A percentile compares a stretch with the other conserved stretches of the same genome.
These are phyloP conservation scores for Cepaea hortensis DNA, from an alignment of 2,888 invertebrate species.

Conservation along the genomic window DNA sequence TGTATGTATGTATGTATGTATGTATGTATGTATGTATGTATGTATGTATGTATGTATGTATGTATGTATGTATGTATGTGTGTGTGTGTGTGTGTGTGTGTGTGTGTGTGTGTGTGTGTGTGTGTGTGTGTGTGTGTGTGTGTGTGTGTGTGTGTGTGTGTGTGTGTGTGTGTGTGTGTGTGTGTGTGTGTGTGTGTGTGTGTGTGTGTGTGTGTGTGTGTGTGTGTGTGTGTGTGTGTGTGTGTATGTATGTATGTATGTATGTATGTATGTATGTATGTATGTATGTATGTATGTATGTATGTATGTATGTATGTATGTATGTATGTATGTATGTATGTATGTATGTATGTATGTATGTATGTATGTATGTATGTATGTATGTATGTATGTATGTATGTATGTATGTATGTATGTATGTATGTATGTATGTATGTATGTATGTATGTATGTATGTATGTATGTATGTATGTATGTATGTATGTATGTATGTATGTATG, in stretches of 20 bases:
- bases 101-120: background rate
- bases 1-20: background rate
- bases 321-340: background rate
- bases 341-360: background rate
- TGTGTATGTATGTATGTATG: background rate
- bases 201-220: background rate
- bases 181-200: background rate
- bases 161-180: background rate
- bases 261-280: conserved; percentile 10
- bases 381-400: background rate
- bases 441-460: background rate
- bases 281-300: background rate
- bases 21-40: background rate
- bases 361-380: background rate
- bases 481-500: background rate
- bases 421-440: background rate
- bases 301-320: background rate
- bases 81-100: background rate
- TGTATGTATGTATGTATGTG: background rate
- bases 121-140: background rate
- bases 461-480: background rate
- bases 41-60: background rate
- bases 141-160: background rate
- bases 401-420: background rate
- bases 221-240: background rate